Evolutionary conservation across 2,888 invertebrate species (phyloP), one percentile per base, ranked within the genome.

Genomic region (Allygus modestus): DNA sequence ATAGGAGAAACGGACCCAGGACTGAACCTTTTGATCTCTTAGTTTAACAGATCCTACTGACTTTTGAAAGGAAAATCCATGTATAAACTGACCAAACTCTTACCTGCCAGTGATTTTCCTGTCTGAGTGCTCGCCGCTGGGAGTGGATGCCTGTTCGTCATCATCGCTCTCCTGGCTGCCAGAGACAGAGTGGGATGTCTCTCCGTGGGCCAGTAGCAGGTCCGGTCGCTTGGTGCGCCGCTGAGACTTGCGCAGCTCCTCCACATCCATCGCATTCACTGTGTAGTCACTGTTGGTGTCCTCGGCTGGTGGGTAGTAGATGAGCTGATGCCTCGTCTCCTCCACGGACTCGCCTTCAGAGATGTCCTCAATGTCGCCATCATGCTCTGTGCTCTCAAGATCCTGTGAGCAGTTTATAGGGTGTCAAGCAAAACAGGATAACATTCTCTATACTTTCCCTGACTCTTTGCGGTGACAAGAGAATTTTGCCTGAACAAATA

Each of bases 241-340:
- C 88, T 95, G 93, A 0, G 95, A 96, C 90, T 95, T 95, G 0
- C 97, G 92, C 84, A 97, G 90, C 89, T 97, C 97, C 51, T 96
- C 96, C 0, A 94, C 96, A 89, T 97, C 96, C 94, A 97, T 96
- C 83, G 97, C 97, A 89, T 96, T 97, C 58, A 97, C 96, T 89
- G 96, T 96, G 89, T 96, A 97, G 89, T 96, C 96, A 85, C 95
- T 96, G 88, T 89, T 33, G 58, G 92, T 93, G 85, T 94, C 93
- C 83, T 93, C 93, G 54, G 93, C 93, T n/a, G 93, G 92, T 12
- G 95, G 96, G 89, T 96, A 96, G 89, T 96, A 96, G 86, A 95
- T 94, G 26, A 94, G 83, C 37, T 75, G 93, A 85, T 95, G 87
- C 12, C 86, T 85, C n/a, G 86, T 93, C 89, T 95, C 96, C 9